Conservation (phyloP, 2,113 vertebrate genomes). For the Festucalex cinctus region DNA sequence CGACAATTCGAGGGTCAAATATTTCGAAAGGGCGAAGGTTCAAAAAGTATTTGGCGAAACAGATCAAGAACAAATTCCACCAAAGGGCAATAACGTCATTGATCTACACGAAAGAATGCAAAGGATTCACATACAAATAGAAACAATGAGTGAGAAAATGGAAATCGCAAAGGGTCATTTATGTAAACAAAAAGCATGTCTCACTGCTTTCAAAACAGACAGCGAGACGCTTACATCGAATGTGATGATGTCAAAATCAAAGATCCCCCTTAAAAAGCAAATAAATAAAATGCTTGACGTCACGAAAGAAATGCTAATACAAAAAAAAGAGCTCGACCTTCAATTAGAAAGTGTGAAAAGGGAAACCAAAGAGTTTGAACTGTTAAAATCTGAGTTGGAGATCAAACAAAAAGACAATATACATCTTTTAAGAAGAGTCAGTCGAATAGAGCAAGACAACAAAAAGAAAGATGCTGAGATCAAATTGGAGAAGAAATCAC, state of each 20-base stretch:
- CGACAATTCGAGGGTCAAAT: neutral
- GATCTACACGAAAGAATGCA: constrained; percentile 7
- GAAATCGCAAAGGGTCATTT: constrained; percentile 20
- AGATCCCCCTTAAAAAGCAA: constrained; percentile 17
- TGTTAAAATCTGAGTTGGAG: constrained; percentile 34
- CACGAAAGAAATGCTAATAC: neutral
- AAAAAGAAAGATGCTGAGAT: constrained; percentile 18
- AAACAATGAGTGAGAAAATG: constrained; percentile 11
- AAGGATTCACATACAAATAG: constrained; percentile 15
- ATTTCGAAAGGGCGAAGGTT: neutral
- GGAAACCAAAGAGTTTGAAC: constrained; percentile 40
- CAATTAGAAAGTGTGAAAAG: constrained; percentile 14
- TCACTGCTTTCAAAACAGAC: constrained; percentile 19
- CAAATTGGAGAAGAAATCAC: constrained; percentile 19
- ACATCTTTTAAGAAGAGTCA: constrained; percentile 8
- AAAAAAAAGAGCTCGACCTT: constrained; percentile 21
- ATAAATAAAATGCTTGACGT: constrained; percentile 9
- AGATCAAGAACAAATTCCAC: neutral
- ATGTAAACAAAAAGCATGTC: constrained; percentile 17
- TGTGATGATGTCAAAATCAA: constrained; percentile 24
- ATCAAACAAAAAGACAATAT: constrained; percentile 28
- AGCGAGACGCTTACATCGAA: constrained; percentile 8
- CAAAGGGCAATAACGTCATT: neutral
- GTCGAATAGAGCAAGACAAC: constrained; percentile 21
- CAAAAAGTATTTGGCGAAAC: neutral